phyloP scores from a whole-genome alignment of 2,113 vertebrate genomes.

The Nyctibius bracteatus region DNA sequence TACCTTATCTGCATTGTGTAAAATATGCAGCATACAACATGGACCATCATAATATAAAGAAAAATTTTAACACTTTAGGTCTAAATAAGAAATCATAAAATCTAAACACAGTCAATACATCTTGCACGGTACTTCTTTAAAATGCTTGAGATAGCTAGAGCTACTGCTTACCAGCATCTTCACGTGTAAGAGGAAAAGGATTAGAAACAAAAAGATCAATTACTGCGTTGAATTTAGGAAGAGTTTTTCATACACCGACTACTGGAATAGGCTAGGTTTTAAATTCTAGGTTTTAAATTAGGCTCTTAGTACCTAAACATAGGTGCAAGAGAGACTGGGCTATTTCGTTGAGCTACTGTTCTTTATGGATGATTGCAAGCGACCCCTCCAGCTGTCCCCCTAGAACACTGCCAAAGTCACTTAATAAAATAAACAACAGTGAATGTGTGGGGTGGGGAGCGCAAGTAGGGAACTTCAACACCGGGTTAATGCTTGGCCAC shows the following conservation, averaged over 20 bases:
- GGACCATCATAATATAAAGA: not conserved
- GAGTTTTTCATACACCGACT: not conserved
- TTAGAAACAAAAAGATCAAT: not conserved
- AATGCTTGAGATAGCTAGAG: not conserved
- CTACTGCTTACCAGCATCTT: not conserved
- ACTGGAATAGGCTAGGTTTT: not conserved
- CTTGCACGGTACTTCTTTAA: not conserved
- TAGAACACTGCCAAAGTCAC: not conserved
- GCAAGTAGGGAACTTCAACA: not conserved
- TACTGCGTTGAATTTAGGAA: not conserved
- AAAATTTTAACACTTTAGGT: not conserved
- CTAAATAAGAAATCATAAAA: not conserved
- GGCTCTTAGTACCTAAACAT: not conserved
- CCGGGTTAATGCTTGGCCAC: not conserved
- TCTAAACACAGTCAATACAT: not conserved
- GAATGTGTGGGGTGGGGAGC: not conserved
- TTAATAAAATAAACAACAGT: not conserved
- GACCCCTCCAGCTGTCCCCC: not conserved
- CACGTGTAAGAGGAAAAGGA: not conserved
- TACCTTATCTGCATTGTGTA: not conserved
- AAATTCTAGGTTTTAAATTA: not conserved
- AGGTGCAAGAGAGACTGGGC: not conserved
- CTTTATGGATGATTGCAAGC: not conserved
- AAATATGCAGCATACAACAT: not conserved
- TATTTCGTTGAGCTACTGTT: not conserved